These are phyloP conservation scores for Vireo altiloquus DNA, from an alignment of 2,113 vertebrate species.

Conservation along the genomic window DNA sequence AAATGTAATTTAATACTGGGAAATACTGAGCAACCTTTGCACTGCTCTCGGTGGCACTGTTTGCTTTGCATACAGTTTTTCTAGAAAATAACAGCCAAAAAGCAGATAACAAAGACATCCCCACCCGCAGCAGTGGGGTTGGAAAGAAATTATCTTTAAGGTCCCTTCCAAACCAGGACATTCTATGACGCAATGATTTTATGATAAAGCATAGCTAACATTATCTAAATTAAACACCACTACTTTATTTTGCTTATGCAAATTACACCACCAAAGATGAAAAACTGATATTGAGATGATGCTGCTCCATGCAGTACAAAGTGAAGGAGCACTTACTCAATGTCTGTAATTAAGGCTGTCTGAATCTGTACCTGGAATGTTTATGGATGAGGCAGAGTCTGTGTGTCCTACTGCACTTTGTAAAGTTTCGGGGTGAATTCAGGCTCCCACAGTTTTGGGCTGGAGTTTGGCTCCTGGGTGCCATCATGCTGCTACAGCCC, in stretches of 20 bases:
- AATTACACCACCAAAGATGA: background rate
- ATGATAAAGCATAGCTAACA: background rate
- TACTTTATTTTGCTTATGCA: background rate
- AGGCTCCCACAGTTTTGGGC: accelerated
- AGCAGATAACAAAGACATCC: background rate
- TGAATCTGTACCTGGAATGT: background rate
- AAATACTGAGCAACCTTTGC: background rate
- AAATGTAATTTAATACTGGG: background rate
- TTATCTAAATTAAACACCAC: background rate
- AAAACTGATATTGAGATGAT: background rate
- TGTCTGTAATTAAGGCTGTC: background rate
- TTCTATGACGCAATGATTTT: background rate
- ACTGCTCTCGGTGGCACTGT: accelerated
- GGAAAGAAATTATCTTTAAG: background rate
- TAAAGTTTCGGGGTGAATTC: background rate
- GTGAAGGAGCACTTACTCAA: background rate
- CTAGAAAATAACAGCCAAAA: background rate
- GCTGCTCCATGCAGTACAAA: background rate
- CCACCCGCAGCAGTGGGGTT: background rate
- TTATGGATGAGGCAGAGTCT: background rate
- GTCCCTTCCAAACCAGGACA: background rate
- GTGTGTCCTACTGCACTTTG: background rate
- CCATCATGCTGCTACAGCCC: background rate
- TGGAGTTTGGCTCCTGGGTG: background rate
- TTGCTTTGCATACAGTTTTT: background rate